These are phyloP conservation scores for Chloromyia formosa DNA, from an alignment of 2,888 invertebrate species.

Conservation along the genomic window DNA sequence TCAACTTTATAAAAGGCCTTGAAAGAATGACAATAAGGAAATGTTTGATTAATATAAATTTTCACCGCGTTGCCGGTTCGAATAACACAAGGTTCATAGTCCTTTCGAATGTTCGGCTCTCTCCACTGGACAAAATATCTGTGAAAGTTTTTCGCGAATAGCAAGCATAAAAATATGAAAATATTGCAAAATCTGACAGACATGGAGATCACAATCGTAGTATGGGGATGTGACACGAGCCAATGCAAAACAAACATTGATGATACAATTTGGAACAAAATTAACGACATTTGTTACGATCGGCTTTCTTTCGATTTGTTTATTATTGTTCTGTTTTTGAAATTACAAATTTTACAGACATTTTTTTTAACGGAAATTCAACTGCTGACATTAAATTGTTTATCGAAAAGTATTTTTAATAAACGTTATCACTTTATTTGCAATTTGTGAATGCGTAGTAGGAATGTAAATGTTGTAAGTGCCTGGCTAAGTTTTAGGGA, in stretches of 20 bases:
- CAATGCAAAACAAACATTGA: slow-evolving; percentile 51
- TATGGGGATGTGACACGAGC: slow-evolving; percentile 51
- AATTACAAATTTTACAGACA: background rate
- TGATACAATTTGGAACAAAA: background rate
- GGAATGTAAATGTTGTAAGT: slow-evolving; percentile 10
- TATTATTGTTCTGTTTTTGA: background rate
- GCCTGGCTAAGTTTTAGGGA: background rate
- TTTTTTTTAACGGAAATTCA: background rate
- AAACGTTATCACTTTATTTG: background rate
- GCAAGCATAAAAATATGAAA: background rate
- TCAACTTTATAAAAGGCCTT: too few species aligned
- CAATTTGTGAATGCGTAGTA: background rate
- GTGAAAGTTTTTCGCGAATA: background rate
- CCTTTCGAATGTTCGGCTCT: too few species aligned
- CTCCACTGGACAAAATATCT: too few species aligned
- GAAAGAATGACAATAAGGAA: background rate
- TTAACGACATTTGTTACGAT: slow-evolving; percentile 28
- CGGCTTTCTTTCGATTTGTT: background rate
- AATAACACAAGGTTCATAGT: too few species aligned
- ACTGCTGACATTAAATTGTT: slow-evolving; percentile 2
- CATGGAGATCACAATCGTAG: background rate
- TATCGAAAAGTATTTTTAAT: background rate
- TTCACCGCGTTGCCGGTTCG: too few species aligned
- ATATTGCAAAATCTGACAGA: background rate
- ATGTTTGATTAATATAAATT: background rate